Base-by-base conservation (phyloP, 2,888 invertebrate genomes). In the Altica lythri region DNA sequence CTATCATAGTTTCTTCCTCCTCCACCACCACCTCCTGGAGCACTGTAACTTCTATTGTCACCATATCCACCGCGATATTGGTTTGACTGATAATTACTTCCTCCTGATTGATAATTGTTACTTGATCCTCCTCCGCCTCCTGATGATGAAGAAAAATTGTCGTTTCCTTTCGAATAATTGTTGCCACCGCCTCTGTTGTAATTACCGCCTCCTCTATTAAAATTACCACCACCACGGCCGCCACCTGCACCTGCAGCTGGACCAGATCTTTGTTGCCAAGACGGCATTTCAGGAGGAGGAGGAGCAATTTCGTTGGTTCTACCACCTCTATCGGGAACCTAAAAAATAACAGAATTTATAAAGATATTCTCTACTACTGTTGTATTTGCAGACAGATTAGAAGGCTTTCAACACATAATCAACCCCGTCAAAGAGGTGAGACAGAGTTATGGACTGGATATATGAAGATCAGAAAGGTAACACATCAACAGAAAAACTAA, bases 211-310 rank as follows among this genome's bases (percentile, higher is more conserved):
- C 72, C 67, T 10, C 74, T 70, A 9, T 72, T 66, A 1, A 76
- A 73, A 1, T 76, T 68, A 0, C 72, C 63, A 4, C 73, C 69
- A 62, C 80, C 71, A 54, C 80, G 73, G 35, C 78, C 77, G 27
- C 77, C 70, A 27, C 79, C 78, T 29, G 81, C 76, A 13, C 75
- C 75, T 22, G 72, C 69, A 6, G 81, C 78, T 22, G 80, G 81
- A 22, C 80, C 68, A 0, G 80, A 78, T 27, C 83, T 79, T 68
- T 92, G 90, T 69, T 88, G 86, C 92, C 96, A 97, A 0, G 93
- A 88, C 0, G 97, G 97, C 95, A 97, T 96, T 79, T 97, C 97
- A 0, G 95, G 95, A 0, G 95, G 94, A 0, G 97, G 97, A 0
- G 93, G 88, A 58, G 92, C 90, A 66, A 91, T 88, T 68, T 97